phyloP scores from a whole-genome alignment of 2,888 invertebrate genomes.

The Coecobrya sp. region DNA sequence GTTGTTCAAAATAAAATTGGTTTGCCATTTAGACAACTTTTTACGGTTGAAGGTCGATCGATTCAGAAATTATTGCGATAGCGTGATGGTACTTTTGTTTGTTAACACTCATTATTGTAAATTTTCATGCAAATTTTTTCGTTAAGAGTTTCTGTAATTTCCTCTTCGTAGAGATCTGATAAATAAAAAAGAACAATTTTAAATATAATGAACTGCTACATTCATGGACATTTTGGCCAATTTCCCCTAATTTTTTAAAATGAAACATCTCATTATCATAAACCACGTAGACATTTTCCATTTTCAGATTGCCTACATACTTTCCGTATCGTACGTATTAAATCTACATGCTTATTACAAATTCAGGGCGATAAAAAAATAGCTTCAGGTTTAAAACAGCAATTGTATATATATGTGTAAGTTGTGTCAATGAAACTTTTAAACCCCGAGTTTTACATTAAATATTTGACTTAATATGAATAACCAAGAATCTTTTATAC shows the following conservation, averaged over 20 bases:
- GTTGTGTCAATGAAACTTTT: background rate
- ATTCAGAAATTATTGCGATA: background rate
- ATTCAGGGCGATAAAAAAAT: slow-evolving; percentile 18
- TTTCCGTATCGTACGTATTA: background rate
- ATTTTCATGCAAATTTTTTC: slow-evolving; percentile 3
- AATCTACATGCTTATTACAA: background rate
- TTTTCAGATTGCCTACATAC: background rate
- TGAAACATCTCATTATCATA: slow-evolving; percentile 70
- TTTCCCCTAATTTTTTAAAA: slow-evolving; percentile 69
- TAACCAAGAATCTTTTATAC: too few species aligned
- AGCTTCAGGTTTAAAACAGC: background rate
- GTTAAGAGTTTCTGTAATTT: background rate
- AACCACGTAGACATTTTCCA: slow-evolving; percentile 2
- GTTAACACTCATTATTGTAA: background rate
- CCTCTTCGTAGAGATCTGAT: slow-evolving; percentile 10
- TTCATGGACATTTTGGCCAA: slow-evolving; percentile 43
- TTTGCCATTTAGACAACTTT: background rate
- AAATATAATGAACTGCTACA: background rate
- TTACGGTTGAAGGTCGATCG: background rate
- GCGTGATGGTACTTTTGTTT: background rate
- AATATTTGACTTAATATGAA: too few species aligned
- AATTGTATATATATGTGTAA: background rate
- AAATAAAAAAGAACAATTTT: background rate
- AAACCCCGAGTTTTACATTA: too few species aligned
- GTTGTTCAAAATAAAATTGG: too few species aligned